Evolutionary conservation across 2,888 invertebrate genomes (phyloP).

Genomic region (Monopis laevigella): DNA sequence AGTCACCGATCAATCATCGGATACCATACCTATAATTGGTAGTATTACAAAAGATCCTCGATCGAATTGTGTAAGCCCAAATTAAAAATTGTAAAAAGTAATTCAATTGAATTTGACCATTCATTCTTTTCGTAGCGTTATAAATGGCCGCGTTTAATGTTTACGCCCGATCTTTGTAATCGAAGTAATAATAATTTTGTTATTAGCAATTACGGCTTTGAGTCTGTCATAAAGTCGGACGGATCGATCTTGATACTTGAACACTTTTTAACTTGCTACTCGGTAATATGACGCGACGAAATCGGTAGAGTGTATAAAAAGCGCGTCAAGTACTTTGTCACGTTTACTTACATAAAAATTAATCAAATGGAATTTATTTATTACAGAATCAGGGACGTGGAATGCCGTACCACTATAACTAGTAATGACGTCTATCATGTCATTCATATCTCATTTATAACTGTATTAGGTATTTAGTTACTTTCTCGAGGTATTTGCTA

Average conservation of each 20-base stretch:
- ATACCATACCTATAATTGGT: constrained; percentile 7
- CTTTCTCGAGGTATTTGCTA: too few relatives aligned
- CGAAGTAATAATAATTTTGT: constrained; percentile 44
- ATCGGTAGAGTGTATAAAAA: constrained; percentile 24
- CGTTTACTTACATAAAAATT: constrained; percentile 11
- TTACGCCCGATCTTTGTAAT: constrained; percentile 13
- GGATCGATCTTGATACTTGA: constrained; percentile 49
- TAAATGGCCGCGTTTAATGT: constrained; percentile 26
- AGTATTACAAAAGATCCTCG: constrained; percentile 13
- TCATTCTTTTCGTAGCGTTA: constrained; percentile 16
- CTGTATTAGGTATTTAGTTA: too few relatives aligned
- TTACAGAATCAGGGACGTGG: constrained; percentile 17
- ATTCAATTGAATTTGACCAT: constrained; percentile 14
- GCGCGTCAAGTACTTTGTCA: constrained; percentile 21
- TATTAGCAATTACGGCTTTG: constrained; percentile 47
- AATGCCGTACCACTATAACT: constrained; percentile 15
- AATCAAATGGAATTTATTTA: constrained; percentile 13
- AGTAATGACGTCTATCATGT: constrained; percentile 5
- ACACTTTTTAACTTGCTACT: constrained; percentile 28
- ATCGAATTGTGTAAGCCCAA: constrained; percentile 13
- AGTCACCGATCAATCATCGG: constrained; percentile 13
- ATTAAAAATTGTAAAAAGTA: constrained; percentile 7
- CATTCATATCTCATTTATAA: constrained; percentile 1
- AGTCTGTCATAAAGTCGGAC: constrained; percentile 34
- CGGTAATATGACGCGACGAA: constrained; percentile 34